Evolutionary conservation across 2,888 invertebrate species (phyloP), one percentile per base, ranked within the genome.

Genomic region (Pachycephus smyrnensis): DNA sequence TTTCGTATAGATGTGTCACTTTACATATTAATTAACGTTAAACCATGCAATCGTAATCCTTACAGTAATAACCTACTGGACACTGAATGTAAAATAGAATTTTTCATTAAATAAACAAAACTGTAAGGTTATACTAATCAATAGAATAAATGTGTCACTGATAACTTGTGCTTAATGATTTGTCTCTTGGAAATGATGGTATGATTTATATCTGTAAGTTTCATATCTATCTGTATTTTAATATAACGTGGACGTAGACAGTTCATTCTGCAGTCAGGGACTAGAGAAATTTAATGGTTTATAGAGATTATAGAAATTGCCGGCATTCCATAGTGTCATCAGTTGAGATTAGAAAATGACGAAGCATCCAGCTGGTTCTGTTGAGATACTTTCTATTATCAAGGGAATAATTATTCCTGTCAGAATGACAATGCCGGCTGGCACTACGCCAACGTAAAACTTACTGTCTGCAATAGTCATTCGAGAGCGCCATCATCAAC

Each of bases 281-380:
- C 23, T 55, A 15, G 87, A 89, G 88, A 89, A 88, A 89, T 88
- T 89, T 88, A 89, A 89, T 89, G 82, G 85, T 82, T 81, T 75
- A 75, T 80, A 71, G 30, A 71, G 23, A 71, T 71, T 71, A 33
- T 33, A 80, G 80, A 86, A 83, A 85, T 85, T 83, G 79, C 74
- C 77, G 79, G 79, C 80, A 86, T 87, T 86, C 83, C 81, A 55
- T 1, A 55, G 23, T 55, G 23, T 23, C 23, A 55, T 76, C 81
- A 77, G 78, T 71, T 73, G 79, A 75, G 79, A 85, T 83, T 83
- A 83, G 85, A 86, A 88, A 88, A 86, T 84, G n/a, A 73, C 75
- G 73, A 40, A 76, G 69, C 76, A n/a, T 55, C 69, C 82, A 82
- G 80, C 79, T 80, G 79, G 79, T 35, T 75, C 68, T 9, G 23